Conservation (phyloP, 2,797 vertebrate genomes). For the Selene dorsalis region DNA sequence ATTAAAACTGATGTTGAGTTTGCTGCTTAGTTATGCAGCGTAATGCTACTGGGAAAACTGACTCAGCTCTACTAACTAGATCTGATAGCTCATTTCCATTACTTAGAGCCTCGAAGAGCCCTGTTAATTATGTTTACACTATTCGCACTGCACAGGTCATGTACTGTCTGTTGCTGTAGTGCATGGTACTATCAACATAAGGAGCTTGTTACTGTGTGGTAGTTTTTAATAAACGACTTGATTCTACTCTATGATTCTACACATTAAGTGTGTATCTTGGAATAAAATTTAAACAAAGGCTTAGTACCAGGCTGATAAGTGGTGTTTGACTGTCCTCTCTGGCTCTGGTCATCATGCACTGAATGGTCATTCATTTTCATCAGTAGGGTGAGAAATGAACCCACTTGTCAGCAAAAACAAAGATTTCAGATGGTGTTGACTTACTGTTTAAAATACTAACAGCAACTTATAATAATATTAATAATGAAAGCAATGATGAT, state of each 20-base stretch:
- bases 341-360: not conserved
- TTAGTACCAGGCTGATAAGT: not conserved
- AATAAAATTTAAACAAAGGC: not conserved
- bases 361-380: not conserved
- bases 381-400: not conserved
- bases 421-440: not conserved
- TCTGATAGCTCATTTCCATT: conserved; percentile 64
- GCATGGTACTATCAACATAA: conserved; percentile 20
- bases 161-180: conserved; percentile 16
- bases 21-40: conserved; percentile 50
- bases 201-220: conserved; percentile 2
- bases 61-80: conserved; percentile 49
- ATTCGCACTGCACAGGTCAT: conserved; percentile 36
- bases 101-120: conserved; percentile 37
- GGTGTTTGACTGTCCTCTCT: not conserved
- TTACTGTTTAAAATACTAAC: not conserved
- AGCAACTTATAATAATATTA: no score
- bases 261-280: not conserved
- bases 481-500: no score
- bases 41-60: conserved; percentile 48
- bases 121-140: conserved; percentile 51
- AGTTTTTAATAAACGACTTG: conserved; percentile 18
- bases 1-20: conserved; percentile 57
- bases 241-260: no score
- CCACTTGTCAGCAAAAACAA: not conserved